Base-by-base conservation (phyloP, 2,888 invertebrate genomes). In the Ornithoptera priamus region DNA sequence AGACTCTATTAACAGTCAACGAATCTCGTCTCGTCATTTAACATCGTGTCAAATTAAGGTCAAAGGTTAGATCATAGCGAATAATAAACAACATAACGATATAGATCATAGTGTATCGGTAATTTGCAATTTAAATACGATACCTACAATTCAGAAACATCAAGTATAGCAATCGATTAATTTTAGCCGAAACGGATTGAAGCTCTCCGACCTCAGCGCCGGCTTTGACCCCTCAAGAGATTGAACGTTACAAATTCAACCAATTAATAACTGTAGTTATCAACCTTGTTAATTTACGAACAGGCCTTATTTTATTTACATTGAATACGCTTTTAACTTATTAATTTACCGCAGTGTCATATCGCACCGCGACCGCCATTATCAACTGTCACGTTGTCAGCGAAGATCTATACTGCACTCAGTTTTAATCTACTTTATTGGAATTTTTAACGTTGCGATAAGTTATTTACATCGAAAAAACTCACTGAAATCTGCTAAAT, bases 221-320 rank as follows among this genome's bases (percentile, higher is more conserved):
- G 65, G 56, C 69, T 62, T 62, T 70, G 69, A 70, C 65, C 65
- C 36, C 39, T 59, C 66, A 62, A 15, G 18, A n/a, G 59, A 66
- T 39, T 58, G 18, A 57, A 42, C 50, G 46, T 66, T 66, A 66
- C 62, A 70, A 70, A 70, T 70, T 53, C 22, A 58, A 70, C 18
- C 57, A 59, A 66, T 70, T 70, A 59, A 66, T 70, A 62, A 39
- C 39, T 66, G 59, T 66, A 8, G 36, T 53, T 30, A 20, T 39
- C 69, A 58, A 15, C 61, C 69, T 69, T 66, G 69, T 62, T 58
- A 17, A 12, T 58, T 62, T 62, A 66, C 22, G 18, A 42, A 42
- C 7, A 24, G 56, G 58, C 57, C n/a, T 61, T 22, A 22, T 56
- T 46, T 60, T 63, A 63, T 63, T 63, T 50, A 46, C 56, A 57